Percentiles rank a stretch among this genome's conserved stretches.
Conservation (phyloP, 1,140 invertebrate genomes). For the Temnothorax curvispinosus region DNA sequence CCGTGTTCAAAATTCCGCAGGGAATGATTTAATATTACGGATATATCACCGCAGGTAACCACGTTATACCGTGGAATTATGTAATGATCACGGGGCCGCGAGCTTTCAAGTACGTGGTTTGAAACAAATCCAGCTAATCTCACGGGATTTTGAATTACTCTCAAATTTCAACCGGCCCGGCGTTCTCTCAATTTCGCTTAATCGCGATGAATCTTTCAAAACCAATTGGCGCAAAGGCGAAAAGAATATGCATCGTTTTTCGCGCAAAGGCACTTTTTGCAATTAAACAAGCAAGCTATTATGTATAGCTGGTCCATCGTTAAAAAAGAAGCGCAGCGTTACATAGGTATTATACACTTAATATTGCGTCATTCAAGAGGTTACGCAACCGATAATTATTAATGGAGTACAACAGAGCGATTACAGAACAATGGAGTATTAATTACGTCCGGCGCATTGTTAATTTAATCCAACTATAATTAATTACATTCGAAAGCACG, state of each 20-base stretch:
- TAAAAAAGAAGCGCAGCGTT: neutral
- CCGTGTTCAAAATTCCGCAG: conserved; percentile 30
- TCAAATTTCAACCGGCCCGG: conserved; percentile 16
- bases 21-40: conserved; percentile 60
- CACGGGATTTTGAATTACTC: conserved; percentile 30
- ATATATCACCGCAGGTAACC: conserved; percentile 42
- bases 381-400: conserved; percentile 55
- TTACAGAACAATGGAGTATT: conserved; percentile 58
- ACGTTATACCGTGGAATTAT: conserved; percentile 42
- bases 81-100: conserved; percentile 17
- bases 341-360: conserved; percentile 31
- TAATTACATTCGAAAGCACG: conserved; percentile 51
- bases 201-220: conserved; percentile 24
- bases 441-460: conserved; percentile 54
- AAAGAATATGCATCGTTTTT: neutral
- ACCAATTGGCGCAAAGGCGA: neutral
- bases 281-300: neutral
- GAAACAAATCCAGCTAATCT: conserved; percentile 53
- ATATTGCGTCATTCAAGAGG: conserved; percentile 19
- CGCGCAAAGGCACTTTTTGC: neutral
- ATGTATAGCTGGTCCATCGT: neutral
- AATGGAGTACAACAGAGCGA: conserved; percentile 34
- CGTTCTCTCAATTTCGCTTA: conserved; percentile 29
- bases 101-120: conserved; percentile 57
- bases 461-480: conserved; percentile 54